These are phyloP conservation scores for Nibea coibor DNA, from an alignment of 2,113 vertebrate species.

Conservation along the genomic window DNA sequence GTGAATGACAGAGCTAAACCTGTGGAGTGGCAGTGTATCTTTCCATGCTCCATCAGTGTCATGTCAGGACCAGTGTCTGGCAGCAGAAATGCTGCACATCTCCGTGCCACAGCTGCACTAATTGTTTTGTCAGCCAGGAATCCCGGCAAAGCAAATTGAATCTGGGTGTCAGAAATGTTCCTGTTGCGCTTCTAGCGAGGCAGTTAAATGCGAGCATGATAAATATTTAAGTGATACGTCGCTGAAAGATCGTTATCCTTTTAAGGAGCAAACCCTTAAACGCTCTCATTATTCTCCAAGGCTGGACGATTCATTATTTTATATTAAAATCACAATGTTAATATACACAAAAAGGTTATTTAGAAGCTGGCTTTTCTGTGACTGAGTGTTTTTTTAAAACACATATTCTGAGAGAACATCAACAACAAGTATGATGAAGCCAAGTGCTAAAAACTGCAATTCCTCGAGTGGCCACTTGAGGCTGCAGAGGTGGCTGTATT, in stretches of 20 bases:
- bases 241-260: background rate
- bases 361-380: background rate
- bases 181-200: background rate
- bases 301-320: background rate
- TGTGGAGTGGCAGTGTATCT: constrained; percentile 23
- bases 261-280: background rate
- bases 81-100: constrained; percentile 30
- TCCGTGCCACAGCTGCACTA: constrained; percentile 56
- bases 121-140: constrained; percentile 66
- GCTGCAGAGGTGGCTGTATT: too few relatives aligned
- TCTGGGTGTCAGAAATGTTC: constrained; percentile 37
- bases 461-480: too few relatives aligned
- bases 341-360: background rate
- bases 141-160: constrained; percentile 50
- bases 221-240: background rate
- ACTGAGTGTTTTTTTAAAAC: background rate
- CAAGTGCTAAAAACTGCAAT: too few relatives aligned
- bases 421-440: background rate
- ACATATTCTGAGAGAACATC: background rate
- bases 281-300: background rate
- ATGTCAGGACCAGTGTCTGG: constrained; percentile 26
- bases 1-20: constrained; percentile 44
- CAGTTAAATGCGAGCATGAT: background rate
- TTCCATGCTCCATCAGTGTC: constrained; percentile 33
- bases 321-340: background rate